These are phyloP conservation scores for Tetrapedia diversipes DNA, from an alignment of 2,888 invertebrate species.

Conservation along the genomic window DNA sequence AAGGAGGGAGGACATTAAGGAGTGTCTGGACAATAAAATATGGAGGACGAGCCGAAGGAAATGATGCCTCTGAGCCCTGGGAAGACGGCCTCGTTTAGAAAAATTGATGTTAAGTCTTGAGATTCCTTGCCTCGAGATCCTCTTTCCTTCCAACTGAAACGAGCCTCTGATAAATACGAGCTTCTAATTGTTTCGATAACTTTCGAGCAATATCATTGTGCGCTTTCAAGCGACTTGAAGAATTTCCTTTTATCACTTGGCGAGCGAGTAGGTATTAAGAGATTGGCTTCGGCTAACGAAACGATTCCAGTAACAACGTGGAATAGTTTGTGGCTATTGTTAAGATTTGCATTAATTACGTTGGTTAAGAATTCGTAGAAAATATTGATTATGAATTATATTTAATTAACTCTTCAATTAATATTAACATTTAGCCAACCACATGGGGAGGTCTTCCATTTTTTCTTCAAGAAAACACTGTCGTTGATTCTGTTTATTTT, in stretches of 20 bases:
- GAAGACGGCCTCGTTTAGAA: not conserved
- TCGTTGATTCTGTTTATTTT: no score
- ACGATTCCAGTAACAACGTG: not conserved
- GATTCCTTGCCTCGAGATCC: not conserved
- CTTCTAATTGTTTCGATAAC: conserved; percentile 35
- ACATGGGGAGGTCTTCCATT: no score
- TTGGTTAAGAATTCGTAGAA: no score
- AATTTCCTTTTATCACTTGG: conserved; percentile 11
- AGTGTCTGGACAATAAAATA: conserved; percentile 33
- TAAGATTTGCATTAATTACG: not conserved
- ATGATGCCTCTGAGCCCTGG: conserved; percentile 2
- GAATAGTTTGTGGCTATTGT: no score
- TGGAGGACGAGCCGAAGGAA: conserved; percentile 33
- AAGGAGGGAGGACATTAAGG: not conserved
- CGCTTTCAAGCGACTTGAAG: not conserved
- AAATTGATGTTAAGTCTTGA: conserved; percentile 26
- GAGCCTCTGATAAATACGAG: conserved; percentile 2
- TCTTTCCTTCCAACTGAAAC: not conserved
- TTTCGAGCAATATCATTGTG: conserved; percentile 12
- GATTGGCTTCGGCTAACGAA: no score
- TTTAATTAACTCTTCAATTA: no score
- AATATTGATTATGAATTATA: no score
- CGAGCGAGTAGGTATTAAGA: not conserved
- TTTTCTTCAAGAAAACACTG: no score
- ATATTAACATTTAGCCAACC: no score